phyloP scores from a whole-genome alignment of 1,140 invertebrate species.

The Bombus confusus region DNA sequence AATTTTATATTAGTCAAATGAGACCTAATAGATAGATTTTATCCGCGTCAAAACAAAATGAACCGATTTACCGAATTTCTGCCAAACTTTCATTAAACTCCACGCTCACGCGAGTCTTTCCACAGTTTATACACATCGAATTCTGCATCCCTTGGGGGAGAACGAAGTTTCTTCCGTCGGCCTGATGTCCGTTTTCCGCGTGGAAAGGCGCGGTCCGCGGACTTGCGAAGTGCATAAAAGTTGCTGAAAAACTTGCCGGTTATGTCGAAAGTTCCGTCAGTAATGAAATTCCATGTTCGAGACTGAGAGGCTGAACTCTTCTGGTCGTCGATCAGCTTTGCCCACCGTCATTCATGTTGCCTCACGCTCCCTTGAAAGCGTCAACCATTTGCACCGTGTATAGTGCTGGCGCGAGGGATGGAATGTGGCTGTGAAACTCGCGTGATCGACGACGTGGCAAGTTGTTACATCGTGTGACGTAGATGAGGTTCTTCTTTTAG shows the following conservation, averaged over 20 bases:
- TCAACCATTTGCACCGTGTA: constrained; percentile 2
- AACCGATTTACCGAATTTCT: too few relatives aligned
- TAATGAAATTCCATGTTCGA: constrained; percentile 45
- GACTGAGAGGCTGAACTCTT: constrained; percentile 1
- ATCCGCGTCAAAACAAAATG: too few relatives aligned
- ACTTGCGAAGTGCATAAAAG: constrained; percentile 23
- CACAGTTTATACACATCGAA: too few relatives aligned
- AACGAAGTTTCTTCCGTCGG: neutral
- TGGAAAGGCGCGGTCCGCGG: neutral
- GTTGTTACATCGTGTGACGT: neutral
- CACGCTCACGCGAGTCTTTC: too few relatives aligned
- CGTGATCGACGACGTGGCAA: constrained; percentile 18
- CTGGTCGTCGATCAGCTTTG: constrained; percentile 42
- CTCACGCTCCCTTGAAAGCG: neutral
- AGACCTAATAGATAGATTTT: too few relatives aligned
- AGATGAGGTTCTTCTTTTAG: constrained; percentile 9
- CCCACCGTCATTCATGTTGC: neutral
- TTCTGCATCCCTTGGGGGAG: neutral
- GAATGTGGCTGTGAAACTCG: constrained; percentile 3
- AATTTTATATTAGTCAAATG: too few relatives aligned
- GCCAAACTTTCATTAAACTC: too few relatives aligned
- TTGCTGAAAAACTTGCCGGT: constrained; percentile 33
- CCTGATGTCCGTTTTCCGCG: constrained; percentile 26
- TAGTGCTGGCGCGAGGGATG: neutral
- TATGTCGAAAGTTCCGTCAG: constrained; percentile 5